These are phyloP conservation scores for Chrysaora quinquecirrha DNA, from an alignment of 30 jellyfish, hydroid and myxozoan species.

Conservation along the genomic window DNA sequence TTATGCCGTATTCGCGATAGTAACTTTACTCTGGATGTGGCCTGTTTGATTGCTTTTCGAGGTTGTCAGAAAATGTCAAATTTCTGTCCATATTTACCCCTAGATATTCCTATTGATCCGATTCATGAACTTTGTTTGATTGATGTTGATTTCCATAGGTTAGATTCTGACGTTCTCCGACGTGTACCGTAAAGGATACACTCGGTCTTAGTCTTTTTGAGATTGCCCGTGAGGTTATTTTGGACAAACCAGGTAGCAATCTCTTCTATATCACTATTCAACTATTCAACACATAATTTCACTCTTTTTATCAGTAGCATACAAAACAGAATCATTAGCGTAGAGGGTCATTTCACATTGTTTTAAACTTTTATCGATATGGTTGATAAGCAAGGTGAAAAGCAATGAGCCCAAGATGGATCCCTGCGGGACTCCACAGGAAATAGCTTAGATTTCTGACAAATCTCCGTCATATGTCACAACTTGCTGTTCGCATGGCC, in stretches of 20 bases:
- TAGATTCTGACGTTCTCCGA: constrained; percentile 45
- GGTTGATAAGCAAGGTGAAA: constrained; percentile 32
- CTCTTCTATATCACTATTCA: constrained; percentile 46
- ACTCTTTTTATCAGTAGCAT: constrained; percentile 25
- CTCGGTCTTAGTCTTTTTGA: constrained; percentile 35
- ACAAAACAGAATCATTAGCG: constrained; percentile 72
- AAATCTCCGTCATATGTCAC: constrained; percentile 27
- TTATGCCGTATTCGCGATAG: constrained; percentile 67
- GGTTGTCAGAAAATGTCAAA: constrained; percentile 60
- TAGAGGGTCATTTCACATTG: constrained; percentile 30
- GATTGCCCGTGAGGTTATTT: constrained; percentile 40
- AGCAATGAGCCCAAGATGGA: constrained; percentile 53
- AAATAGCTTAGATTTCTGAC: constrained; percentile 38
- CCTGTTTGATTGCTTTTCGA: constrained; percentile 31
- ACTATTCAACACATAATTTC: constrained; percentile 29
- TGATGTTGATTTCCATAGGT: constrained; percentile 23
- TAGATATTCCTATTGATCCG: constrained; percentile 30
- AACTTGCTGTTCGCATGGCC: constrained; percentile 51
- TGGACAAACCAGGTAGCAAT: constrained; percentile 56
- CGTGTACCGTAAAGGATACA: constrained; percentile 50
- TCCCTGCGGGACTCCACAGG: constrained; percentile 78
- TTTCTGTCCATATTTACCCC: constrained; percentile 64
- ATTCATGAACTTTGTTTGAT: constrained; percentile 45
- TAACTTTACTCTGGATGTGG: constrained; percentile 40
- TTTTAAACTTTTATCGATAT: constrained; percentile 28